Evolutionary conservation across 2,888 invertebrate genomes (phyloP), one percentile per base, ranked within the genome.

Genomic region (Oligia latruncula): DNA sequence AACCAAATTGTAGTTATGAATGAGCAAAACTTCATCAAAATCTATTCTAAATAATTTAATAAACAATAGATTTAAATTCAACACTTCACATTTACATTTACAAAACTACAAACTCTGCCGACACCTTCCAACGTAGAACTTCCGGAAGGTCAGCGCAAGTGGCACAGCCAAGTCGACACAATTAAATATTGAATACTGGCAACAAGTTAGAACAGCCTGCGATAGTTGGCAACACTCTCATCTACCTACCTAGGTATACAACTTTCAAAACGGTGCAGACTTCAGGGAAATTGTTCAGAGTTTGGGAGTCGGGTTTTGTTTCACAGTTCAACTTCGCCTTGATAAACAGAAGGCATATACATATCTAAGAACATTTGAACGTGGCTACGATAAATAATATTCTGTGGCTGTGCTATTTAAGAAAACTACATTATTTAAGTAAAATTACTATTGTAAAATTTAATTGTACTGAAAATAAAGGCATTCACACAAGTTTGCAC

Each of bases 181-280:
- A 67, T 52, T 52, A 43, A 68, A 72, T 72, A 72, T 78, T 71
- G 20, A 82, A 83, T n/a, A 64, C 46, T 5, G 17, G 71, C 72
- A 82, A 83, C 82, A 78, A 83, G 82, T 78, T 64, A 49, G 20
- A 17, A 35, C 5, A 68, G 43, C 43, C 20, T 17, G 35, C n/a
- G 9, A 62, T 58, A 72, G 78, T 60, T 64, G 58, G 4, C 43
- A 77, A 40, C 58, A 60, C 55, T 60, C 70, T 66, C 65, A 60
- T 11, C 13, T 43, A 8, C 17, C 43, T 64, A 52, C 35, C 13
- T 29, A n/a, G 6, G 1, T 43, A 68, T 15, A n/a, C 15, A 64
- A 58, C 62, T 77, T 29, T 29, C 46, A 29, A 29, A 68, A 67
- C 46, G 11, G 40, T 55, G 15, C 40, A n/a, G 49, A 43, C 78